Percentiles rank a stretch among this genome's conserved stretches.
These are phyloP conservation scores for Brenthis daphne DNA, from an alignment of 2,888 invertebrate genomes.

Conservation along the genomic window DNA sequence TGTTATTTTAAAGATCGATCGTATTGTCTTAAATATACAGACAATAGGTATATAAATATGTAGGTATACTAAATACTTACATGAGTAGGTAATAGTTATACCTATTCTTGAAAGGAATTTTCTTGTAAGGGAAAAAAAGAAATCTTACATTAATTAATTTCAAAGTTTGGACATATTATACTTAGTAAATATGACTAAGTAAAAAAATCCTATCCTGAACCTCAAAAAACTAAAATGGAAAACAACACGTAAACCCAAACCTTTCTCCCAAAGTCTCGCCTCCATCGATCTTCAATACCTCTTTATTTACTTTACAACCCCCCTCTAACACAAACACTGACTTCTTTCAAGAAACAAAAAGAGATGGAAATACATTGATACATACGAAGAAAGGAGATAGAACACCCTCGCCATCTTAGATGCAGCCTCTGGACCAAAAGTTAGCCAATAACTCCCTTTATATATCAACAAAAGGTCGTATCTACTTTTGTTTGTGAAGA, in stretches of 20 bases:
- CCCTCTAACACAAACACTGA: slow-evolving; percentile 67
- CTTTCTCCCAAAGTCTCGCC: slow-evolving; percentile 22
- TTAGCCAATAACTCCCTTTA: slow-evolving; percentile 74
- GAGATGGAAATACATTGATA: slow-evolving; percentile 50
- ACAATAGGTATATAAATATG: no score
- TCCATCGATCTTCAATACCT: slow-evolving; percentile 61
- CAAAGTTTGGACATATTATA: not conserved
- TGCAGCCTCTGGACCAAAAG: slow-evolving; percentile 78
- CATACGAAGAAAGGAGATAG: slow-evolving; percentile 54
- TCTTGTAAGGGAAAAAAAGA: no score
- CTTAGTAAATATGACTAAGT: not conserved
- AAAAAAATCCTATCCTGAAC: not conserved
- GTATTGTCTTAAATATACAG: no score
- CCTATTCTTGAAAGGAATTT: no score
- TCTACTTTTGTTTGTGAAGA: slow-evolving; percentile 31
- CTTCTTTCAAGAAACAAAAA: slow-evolving; percentile 74
- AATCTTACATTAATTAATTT: not conserved
- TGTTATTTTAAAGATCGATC: no score
- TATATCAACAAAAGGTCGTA: slow-evolving; percentile 40
- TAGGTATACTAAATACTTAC: no score
- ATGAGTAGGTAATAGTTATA: no score
- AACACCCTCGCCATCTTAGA: slow-evolving; percentile 75
- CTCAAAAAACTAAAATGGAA: slow-evolving; percentile 17
- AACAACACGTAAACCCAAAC: not conserved
- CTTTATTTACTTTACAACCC: slow-evolving; percentile 71